These are phyloP conservation scores for Lithophane socia DNA, from an alignment of 2,888 invertebrate species.

Conservation along the genomic window DNA sequence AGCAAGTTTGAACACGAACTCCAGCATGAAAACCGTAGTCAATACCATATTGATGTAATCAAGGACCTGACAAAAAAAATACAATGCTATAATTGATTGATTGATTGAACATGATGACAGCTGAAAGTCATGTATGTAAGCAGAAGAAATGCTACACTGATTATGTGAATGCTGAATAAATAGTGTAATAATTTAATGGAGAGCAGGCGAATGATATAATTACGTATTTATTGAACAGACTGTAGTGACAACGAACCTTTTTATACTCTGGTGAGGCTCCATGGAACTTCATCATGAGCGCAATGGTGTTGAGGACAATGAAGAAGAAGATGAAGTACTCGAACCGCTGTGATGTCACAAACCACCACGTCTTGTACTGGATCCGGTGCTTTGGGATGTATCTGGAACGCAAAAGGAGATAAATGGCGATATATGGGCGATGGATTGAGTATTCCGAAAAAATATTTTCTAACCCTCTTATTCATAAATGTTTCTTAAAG, in stretches of 20 bases:
- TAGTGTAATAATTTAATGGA: not conserved
- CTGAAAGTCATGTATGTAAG: not conserved
- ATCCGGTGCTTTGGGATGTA: constrained; percentile 99
- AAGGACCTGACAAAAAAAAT: constrained; percentile 89
- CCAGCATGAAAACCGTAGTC: constrained; percentile 99
- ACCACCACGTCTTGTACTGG: constrained; percentile 99
- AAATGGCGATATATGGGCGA: not conserved
- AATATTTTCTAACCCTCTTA: too few species aligned
- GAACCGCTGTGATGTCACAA: constrained; percentile 99
- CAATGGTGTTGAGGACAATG: constrained; percentile 99
- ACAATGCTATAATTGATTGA: not conserved
- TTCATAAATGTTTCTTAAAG: too few species aligned
- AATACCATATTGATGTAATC: constrained; percentile 99
- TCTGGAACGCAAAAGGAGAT: constrained; percentile 85
- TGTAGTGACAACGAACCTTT: constrained; percentile 77
- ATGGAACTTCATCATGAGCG: constrained; percentile 99
- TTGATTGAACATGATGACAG: not conserved
- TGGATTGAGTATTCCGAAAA: not conserved
- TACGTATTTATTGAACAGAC: not conserved
- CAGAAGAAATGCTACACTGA: not conserved
- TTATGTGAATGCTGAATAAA: not conserved
- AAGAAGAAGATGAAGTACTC: constrained; percentile 99
- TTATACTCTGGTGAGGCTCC: constrained; percentile 95
- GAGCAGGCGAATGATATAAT: not conserved
- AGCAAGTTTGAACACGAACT: constrained; percentile 99